These are phyloP conservation scores for Geodia barretti DNA, from an alignment of 37 sponge, comb jelly and placozoan species.

Conservation along the genomic window DNA sequence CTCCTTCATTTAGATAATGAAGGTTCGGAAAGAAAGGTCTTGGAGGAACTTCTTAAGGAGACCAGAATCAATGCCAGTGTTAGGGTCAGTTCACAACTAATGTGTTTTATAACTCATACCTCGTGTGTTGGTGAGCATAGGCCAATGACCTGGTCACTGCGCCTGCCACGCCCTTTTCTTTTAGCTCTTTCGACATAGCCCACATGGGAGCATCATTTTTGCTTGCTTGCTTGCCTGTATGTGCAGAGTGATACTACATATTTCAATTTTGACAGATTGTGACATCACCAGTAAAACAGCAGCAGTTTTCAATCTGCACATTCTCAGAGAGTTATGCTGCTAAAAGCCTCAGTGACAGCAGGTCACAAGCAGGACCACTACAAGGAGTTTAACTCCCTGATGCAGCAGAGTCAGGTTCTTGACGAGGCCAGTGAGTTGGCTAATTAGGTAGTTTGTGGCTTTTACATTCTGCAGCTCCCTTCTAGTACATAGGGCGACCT, in stretches of 20 bases:
- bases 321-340: conserved; percentile 56
- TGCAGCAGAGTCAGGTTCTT: conserved; percentile 55
- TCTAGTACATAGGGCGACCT: no score
- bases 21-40: conserved; percentile 27
- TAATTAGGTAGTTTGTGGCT: neutral
- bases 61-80: conserved; percentile 79
- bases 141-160: no score
- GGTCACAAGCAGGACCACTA: conserved; percentile 19
- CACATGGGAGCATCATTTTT: no score
- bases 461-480: neutral
- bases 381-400: conserved; percentile 49
- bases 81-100: conserved; percentile 18
- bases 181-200: no score
- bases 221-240: no score
- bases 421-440: conserved; percentile 41
- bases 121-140: no score
- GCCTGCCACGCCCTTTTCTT: no score
- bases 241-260: no score
- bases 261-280: conserved; percentile 14
- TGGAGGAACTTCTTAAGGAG: conserved; percentile 73
- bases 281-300: conserved; percentile 9
- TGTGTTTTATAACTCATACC: no score
- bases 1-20: conserved; percentile 30
- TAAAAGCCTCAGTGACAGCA: neutral
- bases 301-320: conserved; percentile 15